Evolutionary conservation across 2,888 invertebrate species (phyloP).

Genomic region (Hyposoter dolosus): DNA sequence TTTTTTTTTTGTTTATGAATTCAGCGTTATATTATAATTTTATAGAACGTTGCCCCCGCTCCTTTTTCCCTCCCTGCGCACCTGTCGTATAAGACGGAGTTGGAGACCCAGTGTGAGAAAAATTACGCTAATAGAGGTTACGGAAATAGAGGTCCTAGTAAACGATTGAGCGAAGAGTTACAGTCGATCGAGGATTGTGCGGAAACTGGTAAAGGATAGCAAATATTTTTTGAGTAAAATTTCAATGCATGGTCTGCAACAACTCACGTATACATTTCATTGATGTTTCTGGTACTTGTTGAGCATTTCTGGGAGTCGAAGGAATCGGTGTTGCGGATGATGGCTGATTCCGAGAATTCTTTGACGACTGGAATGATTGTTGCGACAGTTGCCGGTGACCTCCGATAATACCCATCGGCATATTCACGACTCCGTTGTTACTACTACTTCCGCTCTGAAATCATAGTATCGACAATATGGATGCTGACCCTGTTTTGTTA

Average conservation of each 20-base stretch:
- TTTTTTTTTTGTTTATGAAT: no score
- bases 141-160: background rate
- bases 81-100: no score
- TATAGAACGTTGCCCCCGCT: no score
- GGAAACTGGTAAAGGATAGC: background rate
- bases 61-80: no score
- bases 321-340: conserved; percentile 68
- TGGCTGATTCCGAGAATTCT: conserved; percentile 78
- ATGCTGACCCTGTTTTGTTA: background rate
- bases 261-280: conserved; percentile 80
- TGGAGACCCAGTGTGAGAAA: no score
- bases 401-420: conserved; percentile 75
- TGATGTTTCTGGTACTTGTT: conserved; percentile 76
- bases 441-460: conserved; percentile 80
- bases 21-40: no score
- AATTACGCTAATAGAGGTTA: no score
- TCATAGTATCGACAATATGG: background rate
- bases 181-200: background rate
- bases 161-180: background rate
- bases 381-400: conserved; percentile 82
- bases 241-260: background rate
- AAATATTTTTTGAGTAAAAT: conserved; percentile 4
- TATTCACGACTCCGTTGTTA: conserved; percentile 77
- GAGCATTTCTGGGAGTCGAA: conserved; percentile 71
- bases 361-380: conserved; percentile 83